These are phyloP conservation scores for Dryadula phaetusa DNA, from an alignment of 2,888 invertebrate genomes.

Conservation along the genomic window DNA sequence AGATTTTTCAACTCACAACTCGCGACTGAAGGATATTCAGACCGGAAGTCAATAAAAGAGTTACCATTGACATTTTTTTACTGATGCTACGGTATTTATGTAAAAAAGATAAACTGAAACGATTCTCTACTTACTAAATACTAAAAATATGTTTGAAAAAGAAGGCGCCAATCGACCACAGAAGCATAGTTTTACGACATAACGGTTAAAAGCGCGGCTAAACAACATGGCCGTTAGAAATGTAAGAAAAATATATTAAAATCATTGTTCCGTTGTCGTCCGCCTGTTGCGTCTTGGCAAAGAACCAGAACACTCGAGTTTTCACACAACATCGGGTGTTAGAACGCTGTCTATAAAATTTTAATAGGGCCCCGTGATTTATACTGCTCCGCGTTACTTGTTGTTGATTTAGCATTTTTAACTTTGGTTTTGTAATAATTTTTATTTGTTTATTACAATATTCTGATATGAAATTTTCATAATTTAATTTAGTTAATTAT, in stretches of 20 bases:
- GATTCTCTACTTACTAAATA: background rate
- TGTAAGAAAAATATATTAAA: constrained; percentile 28
- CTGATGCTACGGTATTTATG: no score
- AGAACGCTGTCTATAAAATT: constrained; percentile 53
- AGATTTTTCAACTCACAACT: no score
- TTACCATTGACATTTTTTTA: no score
- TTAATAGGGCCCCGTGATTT: constrained; percentile 41
- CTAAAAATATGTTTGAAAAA: background rate
- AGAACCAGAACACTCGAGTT: constrained; percentile 57
- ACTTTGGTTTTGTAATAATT: background rate
- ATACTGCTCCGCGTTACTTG: constrained; percentile 25
- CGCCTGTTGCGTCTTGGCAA: constrained; percentile 70
- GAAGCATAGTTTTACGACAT: constrained; percentile 17
- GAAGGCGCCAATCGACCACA: background rate
- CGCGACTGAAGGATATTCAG: no score
- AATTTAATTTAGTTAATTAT: no score
- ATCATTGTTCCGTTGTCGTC: constrained; percentile 39
- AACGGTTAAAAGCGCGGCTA: constrained; percentile 1
- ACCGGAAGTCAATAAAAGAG: no score
- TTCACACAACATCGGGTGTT: constrained; percentile 57
- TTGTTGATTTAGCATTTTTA: constrained; percentile 1
- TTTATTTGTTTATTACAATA: background rate
- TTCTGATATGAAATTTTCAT: no score
- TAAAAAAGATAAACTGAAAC: background rate
- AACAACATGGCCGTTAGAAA: constrained; percentile 14